A percentile compares a stretch with the other conserved stretches of the same genome.
These are phyloP conservation scores for Hypercompe scribonia DNA, from an alignment of 2,888 invertebrate species.

Conservation along the genomic window DNA sequence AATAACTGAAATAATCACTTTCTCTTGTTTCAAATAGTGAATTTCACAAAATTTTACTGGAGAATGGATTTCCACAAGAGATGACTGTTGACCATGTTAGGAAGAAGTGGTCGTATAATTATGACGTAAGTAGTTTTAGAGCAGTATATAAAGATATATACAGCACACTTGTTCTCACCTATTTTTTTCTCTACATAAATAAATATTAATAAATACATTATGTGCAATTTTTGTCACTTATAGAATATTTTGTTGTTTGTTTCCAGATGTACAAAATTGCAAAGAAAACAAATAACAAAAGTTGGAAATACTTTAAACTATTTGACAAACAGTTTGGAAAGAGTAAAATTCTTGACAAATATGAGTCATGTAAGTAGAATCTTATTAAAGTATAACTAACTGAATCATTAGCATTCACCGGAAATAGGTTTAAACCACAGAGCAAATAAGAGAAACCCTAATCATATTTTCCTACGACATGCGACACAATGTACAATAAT, in stretches of 20 bases:
- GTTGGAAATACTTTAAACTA: constrained; percentile 78
- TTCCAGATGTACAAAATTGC: constrained; percentile 78
- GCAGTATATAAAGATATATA: background rate
- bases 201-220: background rate
- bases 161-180: background rate
- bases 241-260: background rate
- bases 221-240: background rate
- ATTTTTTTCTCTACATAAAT: background rate
- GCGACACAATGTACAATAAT: no score
- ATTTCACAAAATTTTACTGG: constrained; percentile 73
- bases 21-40: constrained; percentile 59
- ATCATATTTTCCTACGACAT: no score
- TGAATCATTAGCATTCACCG: background rate
- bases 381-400: background rate
- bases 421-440: background rate
- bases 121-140: constrained; percentile 73
- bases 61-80: constrained; percentile 79
- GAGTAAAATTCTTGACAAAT: constrained; percentile 75
- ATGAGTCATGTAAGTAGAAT: constrained; percentile 77
- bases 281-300: constrained; percentile 74
- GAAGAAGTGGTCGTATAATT: constrained; percentile 82
- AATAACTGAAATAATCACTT: background rate
- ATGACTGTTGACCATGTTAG: constrained; percentile 79
- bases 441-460: no score
- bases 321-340: constrained; percentile 81